Base-by-base conservation (phyloP, 2,888 invertebrate species). In the Archips crataeganus region DNA sequence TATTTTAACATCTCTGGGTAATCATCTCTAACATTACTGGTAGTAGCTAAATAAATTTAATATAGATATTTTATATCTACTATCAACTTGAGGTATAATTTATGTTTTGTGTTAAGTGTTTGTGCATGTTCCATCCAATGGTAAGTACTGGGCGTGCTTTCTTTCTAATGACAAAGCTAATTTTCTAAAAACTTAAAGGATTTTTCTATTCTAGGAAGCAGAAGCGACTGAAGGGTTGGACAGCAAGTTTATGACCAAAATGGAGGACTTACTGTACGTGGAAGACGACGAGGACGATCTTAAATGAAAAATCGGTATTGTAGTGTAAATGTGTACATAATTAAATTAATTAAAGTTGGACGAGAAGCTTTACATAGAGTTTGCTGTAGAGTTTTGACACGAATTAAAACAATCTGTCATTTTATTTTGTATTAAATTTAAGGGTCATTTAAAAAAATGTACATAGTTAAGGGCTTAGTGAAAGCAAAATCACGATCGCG, bases 241-340 rank as follows among this genome's bases (percentile, higher is more conserved):
- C 79, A 90, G 89, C 77, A 92, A 92, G 78, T 92, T 93, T 63
- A 88, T 90, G 87, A 90, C 90, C 2, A 92, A 92, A 80, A 91
- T 93, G 90, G 92, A 93, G 49, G 93, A 93, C 70, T 74, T 94
- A 34, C 81, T 92, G 2, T 93, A 91, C 78, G 92, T 90, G 0
- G 94, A 93, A 77, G 93, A 94, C n/a, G 94, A 92, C 9, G 93
- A 92, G 57, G 93, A 89, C 6, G 93, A 93, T 76, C 80, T 93
- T 1, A 94, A 94, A 80, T 94, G 85, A 90, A 82, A 36, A 60
- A 57, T 45, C 54, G 49, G 61, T 61, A 45, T 59, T 64, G 51
- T 77, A 75, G 72, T 78, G 77, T 78, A 78, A 77, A 76, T 79
- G 75, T 76, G 77, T 80, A 76, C 79, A 77, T 63, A 85, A 83